Evolutionary conservation across 2,888 invertebrate genomes (phyloP), one percentile per base, ranked within the genome.

Genomic region (Aleiodes testaceus): DNA sequence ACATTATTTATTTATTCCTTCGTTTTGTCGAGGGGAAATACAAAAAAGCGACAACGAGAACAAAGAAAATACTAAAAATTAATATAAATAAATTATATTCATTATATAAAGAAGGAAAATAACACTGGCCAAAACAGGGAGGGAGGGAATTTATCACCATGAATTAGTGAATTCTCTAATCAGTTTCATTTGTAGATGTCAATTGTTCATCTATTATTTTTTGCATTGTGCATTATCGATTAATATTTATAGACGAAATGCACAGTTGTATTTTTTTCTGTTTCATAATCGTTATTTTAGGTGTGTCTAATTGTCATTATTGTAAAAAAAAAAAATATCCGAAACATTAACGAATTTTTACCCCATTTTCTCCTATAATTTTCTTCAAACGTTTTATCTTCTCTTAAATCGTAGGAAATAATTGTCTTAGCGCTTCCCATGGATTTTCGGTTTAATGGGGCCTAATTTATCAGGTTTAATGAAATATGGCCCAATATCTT

Each of bases 41-140:
- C 55, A 55, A 55, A 74, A 72, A 66, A 64, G 72, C 75, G 69
- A 75, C 77, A 77, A 77, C 77, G 77, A 77, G 66, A 42, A 50
- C 55, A 69, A 18, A 42, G 14, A 30, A 55, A 52, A 53, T 12
- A 47, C 30, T 30, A 20, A 16, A 20, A 61, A 53, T 49, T 61
- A 49, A 50, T 49, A 69, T 22, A 69, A 45, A 66, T 64, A 49
- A 69, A 18, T 61, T 44, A 44, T 61, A 61, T 61, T 74, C 55
- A 49, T 72, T 73, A 72, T 73, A 71, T 71, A 70, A 69, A 72
- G 45, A 72, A 44, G 69, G 22, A 45, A 72, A 66, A n/a, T n/a
- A n/a, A 47, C 63, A 69, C 36, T 59, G 59, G 14, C 59, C 36
- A 59, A 59, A n/a, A 9, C 59, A 20, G 53, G 14, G 12, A 53